Conservation (phyloP, 2,113 vertebrate species). For the Upupa epops region DNA sequence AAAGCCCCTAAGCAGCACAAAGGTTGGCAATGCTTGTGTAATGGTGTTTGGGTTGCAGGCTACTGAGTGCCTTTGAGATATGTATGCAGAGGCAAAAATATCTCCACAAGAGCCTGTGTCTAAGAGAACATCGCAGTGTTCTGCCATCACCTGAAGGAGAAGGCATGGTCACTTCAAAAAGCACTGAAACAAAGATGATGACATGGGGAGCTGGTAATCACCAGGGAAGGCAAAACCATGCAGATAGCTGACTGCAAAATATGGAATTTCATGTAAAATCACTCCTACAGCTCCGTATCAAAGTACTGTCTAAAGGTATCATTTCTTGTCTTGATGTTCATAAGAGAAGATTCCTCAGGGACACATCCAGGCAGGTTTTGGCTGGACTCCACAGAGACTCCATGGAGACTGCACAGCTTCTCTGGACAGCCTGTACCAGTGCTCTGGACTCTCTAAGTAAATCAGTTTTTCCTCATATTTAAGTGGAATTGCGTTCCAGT, state of each 20-base stretch:
- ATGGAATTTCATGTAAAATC: neutral
- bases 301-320: neutral
- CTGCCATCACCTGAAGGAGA: neutral
- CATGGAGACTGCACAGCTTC: neutral
- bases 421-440: neutral
- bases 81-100: neutral
- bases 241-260: neutral
- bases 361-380: neutral
- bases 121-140: neutral
- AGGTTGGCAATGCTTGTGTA: neutral
- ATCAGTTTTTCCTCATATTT: no score
- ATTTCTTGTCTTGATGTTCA: neutral
- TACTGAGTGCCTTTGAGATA: neutral
- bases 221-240: neutral
- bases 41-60: neutral
- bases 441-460: no score
- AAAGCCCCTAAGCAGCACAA: neutral
- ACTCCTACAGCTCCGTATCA: neutral
- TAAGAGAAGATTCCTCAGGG: neutral
- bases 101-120: accelerated
- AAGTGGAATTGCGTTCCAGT: no score
- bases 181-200: neutral
- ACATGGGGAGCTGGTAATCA: neutral
- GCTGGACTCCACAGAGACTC: neutral
- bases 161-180: accelerated